These are phyloP conservation scores for Diplazon laetatorius DNA, from an alignment of 2,888 invertebrate species.

Conservation along the genomic window DNA sequence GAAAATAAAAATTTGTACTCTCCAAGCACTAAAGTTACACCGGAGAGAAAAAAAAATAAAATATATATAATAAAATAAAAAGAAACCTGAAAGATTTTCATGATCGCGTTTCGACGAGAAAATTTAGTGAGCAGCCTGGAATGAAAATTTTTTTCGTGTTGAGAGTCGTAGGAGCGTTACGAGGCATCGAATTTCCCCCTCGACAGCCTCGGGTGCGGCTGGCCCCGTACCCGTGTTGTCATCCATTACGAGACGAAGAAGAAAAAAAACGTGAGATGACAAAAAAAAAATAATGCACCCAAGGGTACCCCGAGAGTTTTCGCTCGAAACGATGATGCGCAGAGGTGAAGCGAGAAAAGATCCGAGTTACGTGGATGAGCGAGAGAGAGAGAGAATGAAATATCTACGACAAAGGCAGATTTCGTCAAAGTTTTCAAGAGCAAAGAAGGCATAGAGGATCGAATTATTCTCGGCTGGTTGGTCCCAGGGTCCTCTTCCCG, in stretches of 20 bases:
- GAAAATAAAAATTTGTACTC: neutral
- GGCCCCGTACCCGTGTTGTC: neutral
- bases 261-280: neutral
- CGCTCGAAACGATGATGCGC: neutral
- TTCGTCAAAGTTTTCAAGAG: conserved; percentile 48
- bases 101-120: neutral
- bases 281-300: neutral
- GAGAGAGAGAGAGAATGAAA: neutral
- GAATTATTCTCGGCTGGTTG: conserved; percentile 52
- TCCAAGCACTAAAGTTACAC: neutral
- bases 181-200: conserved; percentile 2
- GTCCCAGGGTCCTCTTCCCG: neutral
- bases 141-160: conserved; percentile 2
- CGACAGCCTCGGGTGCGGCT: neutral
- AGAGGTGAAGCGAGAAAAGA: conserved; percentile 29
- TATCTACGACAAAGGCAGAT: conserved; percentile 44
- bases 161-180: neutral
- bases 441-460: conserved; percentile 40
- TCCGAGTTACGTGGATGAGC: conserved; percentile 16
- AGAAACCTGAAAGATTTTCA: neutral
- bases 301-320: neutral
- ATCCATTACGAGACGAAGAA: conserved; percentile 3
- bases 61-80: neutral
- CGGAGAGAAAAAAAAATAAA: neutral
- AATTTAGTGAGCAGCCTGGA: neutral